Conservation (phyloP, 1,140 invertebrate genomes). For the Atta texana region DNA sequence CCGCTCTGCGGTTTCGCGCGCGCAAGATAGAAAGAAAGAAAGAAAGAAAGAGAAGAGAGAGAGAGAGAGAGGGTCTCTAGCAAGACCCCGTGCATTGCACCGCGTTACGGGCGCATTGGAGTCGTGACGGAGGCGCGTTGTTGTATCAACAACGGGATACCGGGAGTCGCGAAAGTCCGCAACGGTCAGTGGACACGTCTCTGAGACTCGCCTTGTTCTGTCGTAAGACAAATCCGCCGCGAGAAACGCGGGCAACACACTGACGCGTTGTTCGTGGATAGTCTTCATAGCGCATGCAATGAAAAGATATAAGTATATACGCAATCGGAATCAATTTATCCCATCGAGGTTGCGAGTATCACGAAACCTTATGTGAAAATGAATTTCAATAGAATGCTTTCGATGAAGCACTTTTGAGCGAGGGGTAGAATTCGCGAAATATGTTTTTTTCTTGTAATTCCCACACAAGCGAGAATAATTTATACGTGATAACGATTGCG, state of each 20-base stretch:
- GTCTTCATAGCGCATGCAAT: not conserved
- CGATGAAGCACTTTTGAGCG: not conserved
- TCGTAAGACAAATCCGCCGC: constrained; percentile 11
- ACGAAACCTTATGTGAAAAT: not conserved
- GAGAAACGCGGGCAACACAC: not conserved
- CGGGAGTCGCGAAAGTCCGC: constrained; percentile 17
- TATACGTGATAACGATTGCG: constrained; percentile 11
- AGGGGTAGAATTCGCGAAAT: not conserved
- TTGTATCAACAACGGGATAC: constrained; percentile 40
- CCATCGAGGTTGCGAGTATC: not conserved
- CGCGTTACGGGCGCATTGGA: constrained; percentile 24
- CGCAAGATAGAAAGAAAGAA: not conserved
- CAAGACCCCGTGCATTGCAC: constrained; percentile 42
- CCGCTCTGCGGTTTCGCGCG: constrained; percentile 65
- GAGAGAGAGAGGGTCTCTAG: constrained; percentile 58
- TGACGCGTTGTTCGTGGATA: not conserved
- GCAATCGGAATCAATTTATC: not conserved
- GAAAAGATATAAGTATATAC: not conserved
- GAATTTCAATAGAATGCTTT: not conserved
- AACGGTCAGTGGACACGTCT: constrained; percentile 37
- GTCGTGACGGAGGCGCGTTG: constrained; percentile 58
- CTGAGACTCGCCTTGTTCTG: constrained; percentile 1
- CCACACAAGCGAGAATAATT: not conserved
- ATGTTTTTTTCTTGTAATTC: not conserved
- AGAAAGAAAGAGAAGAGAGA: constrained; percentile 17